A percentile compares a stretch with the other conserved stretches of the same genome.
Conservation (phyloP, 2,797 vertebrate species). For the Spinus pinus region DNA sequence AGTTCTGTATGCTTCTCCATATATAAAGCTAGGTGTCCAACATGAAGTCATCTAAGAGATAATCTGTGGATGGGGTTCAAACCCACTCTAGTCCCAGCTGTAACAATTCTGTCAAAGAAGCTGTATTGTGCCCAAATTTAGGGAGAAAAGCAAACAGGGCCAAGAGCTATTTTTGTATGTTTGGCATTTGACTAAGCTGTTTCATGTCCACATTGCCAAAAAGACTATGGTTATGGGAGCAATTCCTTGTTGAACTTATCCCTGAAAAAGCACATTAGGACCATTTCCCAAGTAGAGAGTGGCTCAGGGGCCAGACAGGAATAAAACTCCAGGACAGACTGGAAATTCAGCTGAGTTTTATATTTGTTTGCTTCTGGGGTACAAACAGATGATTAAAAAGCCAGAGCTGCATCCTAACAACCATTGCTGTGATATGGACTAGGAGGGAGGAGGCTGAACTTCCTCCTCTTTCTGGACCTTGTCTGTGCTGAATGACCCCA, state of each 20-base stretch:
- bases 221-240: not conserved
- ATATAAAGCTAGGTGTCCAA: not conserved
- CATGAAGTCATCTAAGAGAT: not conserved
- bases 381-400: not conserved
- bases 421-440: not conserved
- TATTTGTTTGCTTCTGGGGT: not conserved
- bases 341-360: not conserved
- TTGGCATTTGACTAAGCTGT: not conserved
- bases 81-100: not conserved
- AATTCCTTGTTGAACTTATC: not conserved
- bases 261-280: not conserved
- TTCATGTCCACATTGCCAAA: not conserved
- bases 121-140: not conserved
- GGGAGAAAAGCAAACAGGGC: not conserved
- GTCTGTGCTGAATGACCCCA: accelerated
- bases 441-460: not conserved
- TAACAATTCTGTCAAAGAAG: not conserved
- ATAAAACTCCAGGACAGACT: not conserved
- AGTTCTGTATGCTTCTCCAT: not conserved
- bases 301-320: not conserved
- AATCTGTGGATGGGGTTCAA: not conserved
- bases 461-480: not conserved
- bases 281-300: not conserved
- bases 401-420: not conserved
- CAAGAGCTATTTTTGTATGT: not conserved